Evolutionary conservation across 1,140 invertebrate species (phyloP).

Genomic region (Ostrea edulis): DNA sequence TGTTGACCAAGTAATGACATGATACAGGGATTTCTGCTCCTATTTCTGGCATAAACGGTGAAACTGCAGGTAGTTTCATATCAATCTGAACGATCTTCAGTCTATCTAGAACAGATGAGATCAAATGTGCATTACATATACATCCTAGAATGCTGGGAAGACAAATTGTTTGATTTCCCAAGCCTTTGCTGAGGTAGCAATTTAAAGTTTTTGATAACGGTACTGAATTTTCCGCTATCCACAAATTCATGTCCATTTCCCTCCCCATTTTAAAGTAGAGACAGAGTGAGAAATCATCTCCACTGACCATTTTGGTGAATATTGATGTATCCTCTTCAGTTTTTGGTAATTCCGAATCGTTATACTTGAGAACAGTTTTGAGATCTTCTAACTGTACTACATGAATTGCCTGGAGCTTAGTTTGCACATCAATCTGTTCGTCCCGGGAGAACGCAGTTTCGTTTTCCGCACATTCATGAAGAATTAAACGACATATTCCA

Average conservation of each 20-base stretch:
- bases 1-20: constrained; percentile 34
- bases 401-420: not conserved
- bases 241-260: not conserved
- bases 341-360: not conserved
- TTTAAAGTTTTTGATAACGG: not conserved
- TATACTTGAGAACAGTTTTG: not conserved
- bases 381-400: not conserved
- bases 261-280: not conserved
- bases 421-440: not conserved
- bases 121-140: not conserved
- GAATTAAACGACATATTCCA: constrained; percentile 53
- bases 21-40: not conserved
- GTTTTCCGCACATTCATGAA: constrained; percentile 15
- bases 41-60: constrained; percentile 11
- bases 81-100: not conserved
- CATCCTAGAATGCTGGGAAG: not conserved
- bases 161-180: not conserved
- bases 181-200: not conserved
- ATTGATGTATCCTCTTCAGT: not conserved
- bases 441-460: not conserved
- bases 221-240: not conserved
- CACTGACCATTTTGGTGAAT: not conserved
- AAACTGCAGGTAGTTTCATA: not conserved
- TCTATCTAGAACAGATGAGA: not conserved
- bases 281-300: not conserved